These are phyloP conservation scores for Pocillopora meandrina DNA, from an alignment of 92 coral and sea anemone genomes.

Conservation along the genomic window DNA sequence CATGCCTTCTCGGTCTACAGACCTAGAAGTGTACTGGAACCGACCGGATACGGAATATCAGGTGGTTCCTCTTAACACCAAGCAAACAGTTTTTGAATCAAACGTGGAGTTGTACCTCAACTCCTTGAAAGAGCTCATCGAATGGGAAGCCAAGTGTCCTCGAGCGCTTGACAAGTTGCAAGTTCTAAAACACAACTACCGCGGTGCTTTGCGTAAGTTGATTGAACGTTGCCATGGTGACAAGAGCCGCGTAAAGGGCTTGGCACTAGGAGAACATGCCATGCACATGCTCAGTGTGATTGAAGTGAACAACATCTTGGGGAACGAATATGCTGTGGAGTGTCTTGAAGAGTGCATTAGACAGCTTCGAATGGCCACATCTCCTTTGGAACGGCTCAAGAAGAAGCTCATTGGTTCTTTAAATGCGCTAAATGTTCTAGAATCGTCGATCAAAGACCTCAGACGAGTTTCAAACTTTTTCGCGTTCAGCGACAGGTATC, in stretches of 20 bases:
- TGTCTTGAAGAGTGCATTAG: slow-evolving; percentile 76
- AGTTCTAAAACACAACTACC: slow-evolving; percentile 63
- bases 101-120: slow-evolving; percentile 46
- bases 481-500: slow-evolving; percentile 60
- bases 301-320: slow-evolving; percentile 85
- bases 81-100: slow-evolving; percentile 49
- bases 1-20: slow-evolving; percentile 68
- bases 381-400: slow-evolving; percentile 85
- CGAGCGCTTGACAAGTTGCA: slow-evolving; percentile 53
- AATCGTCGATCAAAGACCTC: slow-evolving; percentile 23
- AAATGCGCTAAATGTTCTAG: slow-evolving; percentile 22
- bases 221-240: slow-evolving; percentile 76
- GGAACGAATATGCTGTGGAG: slow-evolving; percentile 67
- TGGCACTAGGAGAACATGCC: slow-evolving; percentile 87
- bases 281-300: slow-evolving; percentile 82
- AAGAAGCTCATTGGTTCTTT: slow-evolving; percentile 42
- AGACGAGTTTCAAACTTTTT: slow-evolving; percentile 18
- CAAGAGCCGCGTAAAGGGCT: slow-evolving; percentile 65
- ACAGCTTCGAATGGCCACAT: slow-evolving; percentile 63
- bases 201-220: slow-evolving; percentile 81
- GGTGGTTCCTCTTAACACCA: slow-evolving; percentile 49
- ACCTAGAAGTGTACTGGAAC: slow-evolving; percentile 72
- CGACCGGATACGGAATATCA: slow-evolving; percentile 68
- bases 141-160: slow-evolving; percentile 37
- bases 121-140: slow-evolving; percentile 44